These are phyloP conservation scores for Oncorhynchus nerka DNA, from an alignment of 2,113 vertebrate genomes.

Conservation along the genomic window DNA sequence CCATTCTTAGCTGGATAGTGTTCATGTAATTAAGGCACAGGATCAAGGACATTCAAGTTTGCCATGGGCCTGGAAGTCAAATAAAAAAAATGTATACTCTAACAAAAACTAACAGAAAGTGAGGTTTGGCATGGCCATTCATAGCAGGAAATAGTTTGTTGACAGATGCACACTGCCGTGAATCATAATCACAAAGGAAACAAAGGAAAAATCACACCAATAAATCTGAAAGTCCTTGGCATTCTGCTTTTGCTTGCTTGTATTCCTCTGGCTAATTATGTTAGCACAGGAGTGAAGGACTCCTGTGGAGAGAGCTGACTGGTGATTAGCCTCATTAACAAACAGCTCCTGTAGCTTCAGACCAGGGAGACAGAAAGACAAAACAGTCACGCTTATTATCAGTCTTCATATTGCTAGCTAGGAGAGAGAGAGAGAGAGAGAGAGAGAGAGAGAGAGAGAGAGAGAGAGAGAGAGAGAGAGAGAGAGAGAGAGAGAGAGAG, in stretches of 20 bases:
- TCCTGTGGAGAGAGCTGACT: constrained; percentile 31
- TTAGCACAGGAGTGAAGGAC: constrained; percentile 28
- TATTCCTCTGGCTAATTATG: constrained; percentile 36
- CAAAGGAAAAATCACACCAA: background rate
- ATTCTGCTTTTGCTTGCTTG: constrained; percentile 23
- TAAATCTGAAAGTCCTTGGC: constrained; percentile 15
- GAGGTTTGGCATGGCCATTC: background rate
- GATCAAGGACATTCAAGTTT: too few relatives aligned
- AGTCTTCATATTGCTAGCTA: background rate
- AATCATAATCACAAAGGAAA: background rate
- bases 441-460: background rate
- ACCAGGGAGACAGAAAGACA: background rate
- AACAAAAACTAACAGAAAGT: background rate
- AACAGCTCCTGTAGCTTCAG: constrained; percentile 26
- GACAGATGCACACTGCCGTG: too few relatives aligned
- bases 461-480: background rate
- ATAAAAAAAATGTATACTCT: background rate
- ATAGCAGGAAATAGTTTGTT: too few relatives aligned
- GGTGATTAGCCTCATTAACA: constrained; percentile 45
- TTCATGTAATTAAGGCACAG: too few relatives aligned
- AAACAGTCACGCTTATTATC: constrained; percentile 3
- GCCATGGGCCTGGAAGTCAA: too few relatives aligned
- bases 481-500: too few relatives aligned
- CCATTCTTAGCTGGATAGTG: too few relatives aligned
- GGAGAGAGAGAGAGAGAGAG: background rate